Conservation (phyloP, 1,140 invertebrate species). For the Papilio dardanus region DNA sequence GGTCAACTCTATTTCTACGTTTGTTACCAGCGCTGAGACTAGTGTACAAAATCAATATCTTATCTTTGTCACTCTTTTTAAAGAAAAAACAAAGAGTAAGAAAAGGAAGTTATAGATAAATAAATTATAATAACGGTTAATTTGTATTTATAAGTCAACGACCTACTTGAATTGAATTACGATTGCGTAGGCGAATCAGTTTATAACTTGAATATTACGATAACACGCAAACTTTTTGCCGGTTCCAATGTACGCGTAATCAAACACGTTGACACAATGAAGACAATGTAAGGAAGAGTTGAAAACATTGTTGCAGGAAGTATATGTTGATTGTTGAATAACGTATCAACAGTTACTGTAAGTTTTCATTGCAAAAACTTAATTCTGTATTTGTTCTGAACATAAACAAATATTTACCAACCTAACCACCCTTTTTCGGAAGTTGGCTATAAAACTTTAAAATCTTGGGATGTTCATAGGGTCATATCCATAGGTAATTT, state of each 20-base stretch:
- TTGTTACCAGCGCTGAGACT: too few species aligned
- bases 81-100: not conserved
- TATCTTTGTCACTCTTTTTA: too few species aligned
- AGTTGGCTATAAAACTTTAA: too few species aligned
- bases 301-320: conserved; percentile 16
- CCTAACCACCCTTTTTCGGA: too few species aligned
- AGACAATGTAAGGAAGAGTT: conserved; percentile 12
- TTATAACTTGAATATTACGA: conserved; percentile 14
- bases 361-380: too few species aligned
- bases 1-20: not conserved
- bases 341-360: too few species aligned
- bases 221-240: conserved; percentile 16
- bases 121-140: not conserved
- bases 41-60: too few species aligned
- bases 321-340: not conserved
- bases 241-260: conserved; percentile 5
- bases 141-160: not conserved
- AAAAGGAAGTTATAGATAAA: not conserved
- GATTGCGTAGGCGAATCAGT: conserved; percentile 14
- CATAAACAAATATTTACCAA: too few species aligned
- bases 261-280: conserved; percentile 2
- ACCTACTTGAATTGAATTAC: conserved; percentile 1
- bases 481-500: too few species aligned
- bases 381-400: too few species aligned
- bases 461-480: too few species aligned